Percentiles rank a stretch among this genome's conserved stretches.
phyloP scores from a whole-genome alignment of 2,888 invertebrate species.

The Vandiemenella viatica region DNA sequence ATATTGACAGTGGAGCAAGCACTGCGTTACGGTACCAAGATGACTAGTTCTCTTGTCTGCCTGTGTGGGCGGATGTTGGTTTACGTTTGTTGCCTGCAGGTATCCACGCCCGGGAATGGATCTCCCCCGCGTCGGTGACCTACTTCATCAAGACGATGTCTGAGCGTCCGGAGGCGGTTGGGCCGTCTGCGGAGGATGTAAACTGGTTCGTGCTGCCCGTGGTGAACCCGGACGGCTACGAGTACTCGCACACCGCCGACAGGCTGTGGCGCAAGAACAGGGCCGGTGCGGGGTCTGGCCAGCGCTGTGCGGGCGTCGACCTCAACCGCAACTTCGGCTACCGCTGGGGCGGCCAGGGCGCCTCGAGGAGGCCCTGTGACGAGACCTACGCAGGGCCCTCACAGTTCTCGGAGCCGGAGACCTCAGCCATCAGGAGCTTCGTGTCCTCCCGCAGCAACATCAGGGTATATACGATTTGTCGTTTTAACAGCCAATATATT shows the following conservation, averaged over 20 bases:
- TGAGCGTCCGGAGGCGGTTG: conserved; percentile 49
- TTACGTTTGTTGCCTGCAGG: too few species aligned
- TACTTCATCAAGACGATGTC: conserved; percentile 57
- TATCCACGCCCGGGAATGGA: conserved; percentile 85
- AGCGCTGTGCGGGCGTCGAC: conserved; percentile 61
- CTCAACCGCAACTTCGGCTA: conserved; percentile 79
- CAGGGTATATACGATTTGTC: too few species aligned
- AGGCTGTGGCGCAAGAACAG: conserved; percentile 75
- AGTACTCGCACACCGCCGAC: conserved; percentile 48
- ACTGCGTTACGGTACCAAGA: too few species aligned
- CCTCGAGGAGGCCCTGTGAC: conserved; percentile 66
- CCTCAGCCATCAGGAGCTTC: conserved; percentile 45
- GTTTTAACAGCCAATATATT: too few species aligned
- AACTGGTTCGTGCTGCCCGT: conserved; percentile 62
- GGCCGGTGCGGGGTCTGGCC: conserved; percentile 31
- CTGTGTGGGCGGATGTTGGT: too few species aligned
- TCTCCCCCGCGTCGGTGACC: conserved; percentile 62
- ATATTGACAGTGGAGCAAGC: too few species aligned
- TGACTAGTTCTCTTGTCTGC: too few species aligned
- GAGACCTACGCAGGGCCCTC: conserved; percentile 65
- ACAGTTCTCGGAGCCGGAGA: conserved; percentile 80
- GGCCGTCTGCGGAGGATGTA: conserved; percentile 30
- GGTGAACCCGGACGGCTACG: conserved; percentile 76
- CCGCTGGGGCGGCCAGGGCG: conserved; percentile 74
- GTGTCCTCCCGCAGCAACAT: conserved; percentile 24